Percentiles rank a stretch among this genome's conserved stretches.
Evolutionary conservation across 64 coral and sea anemone species (phyloP).

Genomic region (Dendrophyllia cribrosa): DNA sequence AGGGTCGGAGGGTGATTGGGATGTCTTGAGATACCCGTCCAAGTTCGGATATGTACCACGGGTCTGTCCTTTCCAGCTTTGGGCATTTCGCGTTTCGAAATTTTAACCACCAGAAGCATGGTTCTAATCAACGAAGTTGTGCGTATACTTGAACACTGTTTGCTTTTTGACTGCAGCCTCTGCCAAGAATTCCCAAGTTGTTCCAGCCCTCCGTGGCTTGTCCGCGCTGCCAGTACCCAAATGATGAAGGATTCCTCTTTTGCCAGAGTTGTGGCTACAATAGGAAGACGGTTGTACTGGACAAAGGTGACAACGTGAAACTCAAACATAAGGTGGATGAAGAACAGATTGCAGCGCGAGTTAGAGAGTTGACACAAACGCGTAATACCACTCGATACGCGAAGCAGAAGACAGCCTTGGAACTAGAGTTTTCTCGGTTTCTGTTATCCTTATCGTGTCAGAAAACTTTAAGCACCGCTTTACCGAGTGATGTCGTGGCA

Average conservation of each 20-base stretch:
- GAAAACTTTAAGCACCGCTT: no score
- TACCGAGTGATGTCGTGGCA: no score
- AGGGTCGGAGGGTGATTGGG: background rate
- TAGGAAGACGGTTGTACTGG: background rate
- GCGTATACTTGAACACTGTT: background rate
- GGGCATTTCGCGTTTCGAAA: background rate
- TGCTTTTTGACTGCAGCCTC: background rate
- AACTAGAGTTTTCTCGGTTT: no score
- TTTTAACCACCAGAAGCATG: background rate
- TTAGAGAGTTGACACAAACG: no score
- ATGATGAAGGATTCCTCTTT: constrained; percentile 1
- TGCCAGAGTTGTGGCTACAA: constrained; percentile 16
- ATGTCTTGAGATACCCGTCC: background rate
- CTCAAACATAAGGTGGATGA: no score
- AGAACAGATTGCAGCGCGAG: no score
- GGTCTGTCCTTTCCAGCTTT: background rate
- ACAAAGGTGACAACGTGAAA: no score
- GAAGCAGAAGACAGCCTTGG: no score
- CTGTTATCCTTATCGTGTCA: no score
- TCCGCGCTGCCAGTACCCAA: background rate
- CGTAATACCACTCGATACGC: no score
- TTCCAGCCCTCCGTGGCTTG: constrained; percentile 9
- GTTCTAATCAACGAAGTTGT: background rate
- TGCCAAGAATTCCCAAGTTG: constrained; percentile 4
- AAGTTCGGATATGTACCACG: no score